Conservation (phyloP, 2,888 invertebrate genomes). For the Agriotes lineatus region DNA sequence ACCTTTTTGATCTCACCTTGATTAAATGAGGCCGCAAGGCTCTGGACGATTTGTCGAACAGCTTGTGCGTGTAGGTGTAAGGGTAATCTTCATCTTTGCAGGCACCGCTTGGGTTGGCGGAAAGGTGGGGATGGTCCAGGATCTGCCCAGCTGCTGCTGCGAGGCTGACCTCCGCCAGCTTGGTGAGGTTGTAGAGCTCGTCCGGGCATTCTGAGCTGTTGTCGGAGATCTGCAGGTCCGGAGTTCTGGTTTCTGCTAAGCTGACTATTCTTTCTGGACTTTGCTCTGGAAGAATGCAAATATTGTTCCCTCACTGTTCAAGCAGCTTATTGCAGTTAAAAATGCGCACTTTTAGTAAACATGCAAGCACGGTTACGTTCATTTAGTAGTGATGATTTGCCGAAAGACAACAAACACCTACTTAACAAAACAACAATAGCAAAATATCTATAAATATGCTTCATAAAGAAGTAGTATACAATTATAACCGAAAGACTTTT, state of each 20-base stretch:
- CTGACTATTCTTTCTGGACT: constrained; percentile 65
- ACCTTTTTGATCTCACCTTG: no score
- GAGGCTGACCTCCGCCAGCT: constrained; percentile 79
- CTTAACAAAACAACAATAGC: no score
- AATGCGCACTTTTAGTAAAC: no score
- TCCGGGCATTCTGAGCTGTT: constrained; percentile 68
- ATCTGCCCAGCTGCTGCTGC: constrained; percentile 74
- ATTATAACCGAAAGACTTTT: no score
- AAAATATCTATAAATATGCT: no score
- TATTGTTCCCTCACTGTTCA: no score
- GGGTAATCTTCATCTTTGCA: constrained; percentile 51
- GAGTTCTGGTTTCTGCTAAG: constrained; percentile 59
- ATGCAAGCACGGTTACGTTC: no score
- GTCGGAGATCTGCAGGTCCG: constrained; percentile 53
- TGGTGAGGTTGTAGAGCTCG: constrained; percentile 81
- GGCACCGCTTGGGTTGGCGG: constrained; percentile 47
- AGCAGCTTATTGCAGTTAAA: no score
- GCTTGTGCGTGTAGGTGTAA: constrained; percentile 64
- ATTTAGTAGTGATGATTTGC: no score
- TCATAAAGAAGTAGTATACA: no score
- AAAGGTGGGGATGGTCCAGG: constrained; percentile 64
- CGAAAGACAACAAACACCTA: no score
- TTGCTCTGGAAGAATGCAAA: constrained; percentile 56
- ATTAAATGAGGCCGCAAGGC: constrained; percentile 60
- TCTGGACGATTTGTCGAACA: constrained; percentile 65